Evolutionary conservation across 1,140 invertebrate species (phyloP).

Genomic region (Manduca sexta): DNA sequence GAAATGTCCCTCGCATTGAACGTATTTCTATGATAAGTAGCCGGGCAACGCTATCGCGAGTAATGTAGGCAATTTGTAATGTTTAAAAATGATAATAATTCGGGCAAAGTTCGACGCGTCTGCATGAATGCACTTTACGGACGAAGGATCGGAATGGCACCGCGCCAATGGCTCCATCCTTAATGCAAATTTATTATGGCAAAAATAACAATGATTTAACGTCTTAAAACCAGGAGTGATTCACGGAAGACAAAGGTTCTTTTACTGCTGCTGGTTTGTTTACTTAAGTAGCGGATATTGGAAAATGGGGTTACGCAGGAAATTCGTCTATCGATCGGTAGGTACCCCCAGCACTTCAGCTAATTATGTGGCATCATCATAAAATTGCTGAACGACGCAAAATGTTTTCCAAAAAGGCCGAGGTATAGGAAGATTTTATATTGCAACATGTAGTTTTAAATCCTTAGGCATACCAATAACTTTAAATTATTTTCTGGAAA

Average conservation of each 20-base stretch:
- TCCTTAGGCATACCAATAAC: too few species aligned
- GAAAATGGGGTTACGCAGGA: constrained; percentile 60
- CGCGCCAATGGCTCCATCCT: constrained; percentile 17
- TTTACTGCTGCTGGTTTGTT: constrained; percentile 6
- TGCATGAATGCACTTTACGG: not conserved
- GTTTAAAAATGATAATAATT: not conserved
- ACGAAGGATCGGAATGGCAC: constrained; percentile 19
- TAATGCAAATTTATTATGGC: constrained; percentile 10
- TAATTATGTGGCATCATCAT: constrained; percentile 31
- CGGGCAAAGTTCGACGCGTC: not conserved
- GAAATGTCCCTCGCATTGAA: too few species aligned
- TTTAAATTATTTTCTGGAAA: too few species aligned
- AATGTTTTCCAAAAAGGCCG: not conserved
- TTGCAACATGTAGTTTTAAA: too few species aligned
- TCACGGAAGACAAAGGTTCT: constrained; percentile 4
- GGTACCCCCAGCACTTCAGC: constrained; percentile 36
- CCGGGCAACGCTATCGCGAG: too few species aligned
- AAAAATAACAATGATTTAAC: constrained; percentile 28
- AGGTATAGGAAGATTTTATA: too few species aligned
- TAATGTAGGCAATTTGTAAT: not conserved
- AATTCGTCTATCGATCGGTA: constrained; percentile 45
- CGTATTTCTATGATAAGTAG: too few species aligned
- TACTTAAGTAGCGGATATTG: constrained; percentile 51
- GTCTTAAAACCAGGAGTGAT: not conserved
- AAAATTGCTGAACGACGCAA: not conserved